A percentile compares a stretch with the other conserved stretches of the same genome.
Evolutionary conservation across 23 tunicate genomes (phyloP).

Genomic region (Pegea sp.): DNA sequence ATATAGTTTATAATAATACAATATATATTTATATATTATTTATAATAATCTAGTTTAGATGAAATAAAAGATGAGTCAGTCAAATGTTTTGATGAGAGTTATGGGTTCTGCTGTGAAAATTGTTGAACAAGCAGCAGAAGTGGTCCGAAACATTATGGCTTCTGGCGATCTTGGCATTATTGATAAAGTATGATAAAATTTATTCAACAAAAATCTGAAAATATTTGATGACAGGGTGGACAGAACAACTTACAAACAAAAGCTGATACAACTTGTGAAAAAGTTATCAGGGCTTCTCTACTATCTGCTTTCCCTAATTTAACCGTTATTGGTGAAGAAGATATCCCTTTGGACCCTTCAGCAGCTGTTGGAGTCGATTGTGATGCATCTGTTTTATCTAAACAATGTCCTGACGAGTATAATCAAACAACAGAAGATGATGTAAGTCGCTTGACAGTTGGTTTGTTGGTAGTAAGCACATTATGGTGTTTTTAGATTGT

Average conservation of each 20-base stretch:
- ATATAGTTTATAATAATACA: no score
- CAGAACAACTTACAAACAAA: constrained; percentile 93
- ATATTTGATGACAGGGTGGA: constrained; percentile 33
- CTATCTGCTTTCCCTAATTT: constrained; percentile 42
- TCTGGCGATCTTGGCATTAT: constrained; percentile 91
- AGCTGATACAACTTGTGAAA: constrained; percentile 75
- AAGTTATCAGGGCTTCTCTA: constrained; percentile 65
- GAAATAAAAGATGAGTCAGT: constrained; percentile 11
- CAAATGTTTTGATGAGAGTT: constrained; percentile 26
- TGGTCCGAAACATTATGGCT: constrained; percentile 74
- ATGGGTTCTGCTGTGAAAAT: constrained; percentile 63
- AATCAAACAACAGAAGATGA: constrained; percentile 34
- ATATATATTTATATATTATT: no score
- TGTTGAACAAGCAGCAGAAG: constrained; percentile 83
- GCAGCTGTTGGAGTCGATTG: constrained; percentile 61
- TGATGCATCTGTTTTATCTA: constrained; percentile 43
- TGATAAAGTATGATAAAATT: constrained; percentile 31
- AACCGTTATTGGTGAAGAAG: constrained; percentile 87
- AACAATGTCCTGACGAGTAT: constrained; percentile 30
- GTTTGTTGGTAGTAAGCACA: background rate
- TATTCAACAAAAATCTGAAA: background rate
- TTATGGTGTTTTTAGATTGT: constrained; percentile 19
- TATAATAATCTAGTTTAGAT: no score
- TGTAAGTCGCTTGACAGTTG: constrained; percentile 3
- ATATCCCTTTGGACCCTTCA: constrained; percentile 33